phyloP scores from a whole-genome alignment of 1,140 invertebrate genomes.

The Tetraneura akinire region DNA sequence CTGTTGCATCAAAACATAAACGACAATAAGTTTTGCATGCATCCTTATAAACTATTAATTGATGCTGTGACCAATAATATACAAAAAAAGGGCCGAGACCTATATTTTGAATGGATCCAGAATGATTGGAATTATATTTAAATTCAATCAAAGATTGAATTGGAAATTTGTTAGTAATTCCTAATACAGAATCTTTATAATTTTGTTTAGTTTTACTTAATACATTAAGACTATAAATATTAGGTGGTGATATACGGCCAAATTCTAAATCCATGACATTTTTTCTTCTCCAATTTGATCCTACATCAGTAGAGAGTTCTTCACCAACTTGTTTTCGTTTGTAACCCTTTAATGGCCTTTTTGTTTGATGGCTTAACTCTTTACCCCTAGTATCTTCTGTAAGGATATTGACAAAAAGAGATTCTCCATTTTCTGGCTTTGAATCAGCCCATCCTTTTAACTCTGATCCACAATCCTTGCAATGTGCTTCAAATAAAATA shows the following conservation, averaged over 20 bases:
- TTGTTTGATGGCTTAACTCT: not conserved
- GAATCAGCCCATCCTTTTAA: not conserved
- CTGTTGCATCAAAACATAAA: slow-evolving; percentile 1
- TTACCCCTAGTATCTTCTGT: not conserved
- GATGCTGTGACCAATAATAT: not conserved
- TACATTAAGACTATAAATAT: not conserved
- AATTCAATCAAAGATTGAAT: not conserved
- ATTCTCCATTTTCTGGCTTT: not conserved
- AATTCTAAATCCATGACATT: not conserved
- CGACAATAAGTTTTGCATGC: not conserved
- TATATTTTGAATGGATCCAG: not conserved
- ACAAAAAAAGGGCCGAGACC: not conserved
- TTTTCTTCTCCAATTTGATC: slow-evolving; percentile 4
- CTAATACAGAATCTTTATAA: not conserved
- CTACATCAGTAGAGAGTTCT: not conserved
- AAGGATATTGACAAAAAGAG: not conserved
- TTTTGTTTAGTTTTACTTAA: slow-evolving; percentile 1
- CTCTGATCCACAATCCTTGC: not conserved
- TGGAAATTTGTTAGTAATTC: not conserved
- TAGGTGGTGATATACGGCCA: not conserved
- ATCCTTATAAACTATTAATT: not conserved
- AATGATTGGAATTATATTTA: not conserved
- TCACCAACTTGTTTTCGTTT: not conserved
- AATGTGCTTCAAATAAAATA: not conserved
- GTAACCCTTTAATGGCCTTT: not conserved